phyloP scores from a whole-genome alignment of 2,113 vertebrate genomes.

The Neoarius graeffei region DNA sequence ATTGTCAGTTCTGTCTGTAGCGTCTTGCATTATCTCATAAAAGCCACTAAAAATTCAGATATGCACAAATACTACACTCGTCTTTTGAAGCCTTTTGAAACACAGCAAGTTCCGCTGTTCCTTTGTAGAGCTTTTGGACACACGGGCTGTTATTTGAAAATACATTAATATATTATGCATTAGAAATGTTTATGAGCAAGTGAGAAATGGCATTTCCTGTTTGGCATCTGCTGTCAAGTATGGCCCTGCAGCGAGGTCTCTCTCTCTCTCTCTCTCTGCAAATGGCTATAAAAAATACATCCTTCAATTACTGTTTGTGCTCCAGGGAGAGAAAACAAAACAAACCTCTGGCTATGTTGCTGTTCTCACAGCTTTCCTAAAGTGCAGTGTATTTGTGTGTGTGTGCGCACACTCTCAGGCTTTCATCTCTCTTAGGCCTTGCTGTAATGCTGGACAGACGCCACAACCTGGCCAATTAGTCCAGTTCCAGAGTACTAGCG shows the following conservation, averaged over 20 bases:
- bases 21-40: not conserved
- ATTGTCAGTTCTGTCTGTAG: not conserved
- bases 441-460: slow-evolving; percentile 47
- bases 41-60: not conserved
- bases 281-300: slow-evolving; percentile 45
- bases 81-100: not conserved
- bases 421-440: slow-evolving; percentile 39
- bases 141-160: slow-evolving; percentile 26
- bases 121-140: slow-evolving; percentile 9
- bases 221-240: slow-evolving; percentile 31
- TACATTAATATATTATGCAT: slow-evolving; percentile 37
- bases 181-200: slow-evolving; percentile 39
- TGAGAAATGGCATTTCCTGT: slow-evolving; percentile 44
- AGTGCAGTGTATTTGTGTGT: slow-evolving; percentile 37
- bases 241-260: slow-evolving; percentile 35
- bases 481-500: slow-evolving; percentile 37
- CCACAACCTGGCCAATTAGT: slow-evolving; percentile 54
- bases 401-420: slow-evolving; percentile 17
- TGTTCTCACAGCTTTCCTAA: slow-evolving; percentile 44
- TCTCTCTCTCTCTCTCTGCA: slow-evolving; percentile 33
- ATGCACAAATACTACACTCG: not conserved
- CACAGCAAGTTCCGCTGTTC: not conserved
- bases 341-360: slow-evolving; percentile 45
- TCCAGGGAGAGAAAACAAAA: slow-evolving; percentile 54
- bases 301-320: slow-evolving; percentile 52